Percentiles rank a stretch among this genome's conserved stretches.
Evolutionary conservation across 2,797 vertebrate species (phyloP).

Genomic region (Phaenicophaeus curvirostris): DNA sequence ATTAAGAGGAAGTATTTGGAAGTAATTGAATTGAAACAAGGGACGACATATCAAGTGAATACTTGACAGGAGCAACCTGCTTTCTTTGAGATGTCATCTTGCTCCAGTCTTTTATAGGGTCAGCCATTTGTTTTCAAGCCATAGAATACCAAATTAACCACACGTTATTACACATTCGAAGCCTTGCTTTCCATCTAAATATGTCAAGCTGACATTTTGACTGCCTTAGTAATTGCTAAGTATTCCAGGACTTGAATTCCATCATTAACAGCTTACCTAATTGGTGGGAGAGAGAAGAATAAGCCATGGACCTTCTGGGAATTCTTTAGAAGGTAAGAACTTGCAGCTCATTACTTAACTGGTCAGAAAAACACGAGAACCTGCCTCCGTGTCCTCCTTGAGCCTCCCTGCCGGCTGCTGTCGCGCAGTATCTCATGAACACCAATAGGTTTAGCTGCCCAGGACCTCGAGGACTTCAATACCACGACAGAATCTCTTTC

Average conservation of each 20-base stretch:
- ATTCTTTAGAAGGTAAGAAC: not conserved
- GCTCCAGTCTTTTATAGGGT: not conserved
- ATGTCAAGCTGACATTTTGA: not conserved
- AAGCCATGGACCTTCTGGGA: not conserved
- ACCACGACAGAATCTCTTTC: not conserved
- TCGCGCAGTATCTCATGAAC: not conserved
- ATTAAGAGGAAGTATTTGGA: conserved; percentile 2
- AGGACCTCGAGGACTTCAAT: not conserved
- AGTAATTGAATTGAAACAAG: not conserved
- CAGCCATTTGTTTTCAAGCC: conserved; percentile 14
- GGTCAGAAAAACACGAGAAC: not conserved
- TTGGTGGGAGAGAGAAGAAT: not conserved
- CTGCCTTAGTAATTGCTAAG: conserved; percentile 4
- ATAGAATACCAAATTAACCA: not conserved
- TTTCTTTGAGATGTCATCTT: not conserved
- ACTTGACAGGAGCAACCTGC: not conserved
- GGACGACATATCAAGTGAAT: not conserved
- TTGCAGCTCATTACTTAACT: not conserved
- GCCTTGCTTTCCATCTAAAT: conserved; percentile 15
- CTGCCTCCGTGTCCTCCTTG: no score
- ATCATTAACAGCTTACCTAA: not conserved
- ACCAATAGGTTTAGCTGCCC: rapidly evolving
- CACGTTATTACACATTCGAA: not conserved
- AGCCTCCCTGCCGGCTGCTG: not conserved
- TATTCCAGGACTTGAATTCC: not conserved